Conservation (phyloP, 2,888 invertebrate species). For the Teinopalpus imperialis region DNA sequence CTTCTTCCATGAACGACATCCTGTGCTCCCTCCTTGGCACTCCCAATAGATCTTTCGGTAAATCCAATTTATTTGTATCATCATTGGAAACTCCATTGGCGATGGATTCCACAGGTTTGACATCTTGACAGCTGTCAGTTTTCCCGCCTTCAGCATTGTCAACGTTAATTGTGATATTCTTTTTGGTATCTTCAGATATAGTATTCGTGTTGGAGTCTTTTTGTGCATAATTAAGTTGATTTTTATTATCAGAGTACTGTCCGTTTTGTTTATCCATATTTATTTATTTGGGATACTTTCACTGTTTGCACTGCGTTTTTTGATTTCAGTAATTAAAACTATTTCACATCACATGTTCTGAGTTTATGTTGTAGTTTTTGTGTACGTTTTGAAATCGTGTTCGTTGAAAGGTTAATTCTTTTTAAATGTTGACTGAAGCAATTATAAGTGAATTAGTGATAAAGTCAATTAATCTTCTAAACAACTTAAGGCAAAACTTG, state of each 20-base stretch:
- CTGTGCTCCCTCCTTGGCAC: conserved; percentile 54
- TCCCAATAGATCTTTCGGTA: conserved; percentile 41
- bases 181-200: no score
- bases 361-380: not conserved
- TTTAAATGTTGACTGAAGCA: conserved; percentile 10
- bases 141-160: conserved; percentile 24
- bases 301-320: not conserved
- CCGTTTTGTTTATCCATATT: conserved; percentile 7
- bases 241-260: conserved; percentile 3
- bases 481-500: conserved; percentile 16
- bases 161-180: conserved; percentile 27
- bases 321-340: not conserved
- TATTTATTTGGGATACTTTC: conserved; percentile 4
- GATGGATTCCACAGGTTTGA: conserved; percentile 22
- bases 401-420: conserved; percentile 11
- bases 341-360: not conserved
- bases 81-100: conserved; percentile 4
- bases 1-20: conserved; percentile 87
- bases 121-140: conserved; percentile 24
- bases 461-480: conserved; percentile 24
- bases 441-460: conserved; percentile 28
- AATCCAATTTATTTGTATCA: conserved; percentile 15
- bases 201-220: not conserved
- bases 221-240: not conserved
- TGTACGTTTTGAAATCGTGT: conserved; percentile 2